Evolutionary conservation across 2,113 vertebrate species (phyloP), one percentile per base, ranked within the genome.

Genomic region (Psilopsiagon aurifrons): DNA sequence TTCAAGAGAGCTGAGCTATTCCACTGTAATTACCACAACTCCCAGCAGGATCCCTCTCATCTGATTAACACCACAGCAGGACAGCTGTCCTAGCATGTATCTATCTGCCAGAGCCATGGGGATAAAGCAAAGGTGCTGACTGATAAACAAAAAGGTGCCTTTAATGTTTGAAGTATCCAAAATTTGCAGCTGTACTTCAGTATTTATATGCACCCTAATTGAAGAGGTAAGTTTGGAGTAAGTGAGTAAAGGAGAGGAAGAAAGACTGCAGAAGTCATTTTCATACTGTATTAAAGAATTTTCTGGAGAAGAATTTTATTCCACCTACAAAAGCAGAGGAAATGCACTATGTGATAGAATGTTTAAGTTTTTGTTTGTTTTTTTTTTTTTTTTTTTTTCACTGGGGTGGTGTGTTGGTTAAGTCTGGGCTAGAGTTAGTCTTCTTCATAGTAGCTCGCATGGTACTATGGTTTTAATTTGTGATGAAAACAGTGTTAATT

Each of bases 21-120:
- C 94, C 75, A 82, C 51, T 95, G 88, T 95, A 97, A 97, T 97
- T 97, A 96, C 94, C 66, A 96, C 92, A 95, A 82, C 75, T 97
- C 95, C 84, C 97, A 98, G 95, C 94, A 97, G 94, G 78, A 51
- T 84, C 24, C 79, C 91, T 86, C 87, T 93, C 88, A 44, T 96
- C 87, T 97, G 96, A 97, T 98, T 98, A 97, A 95, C 78, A 95
- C 55, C 84, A 79, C 95, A 97, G 91, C 90, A 91, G 93, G 90
- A 68, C 31, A 69, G 57, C 47, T 86, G 49, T 90, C 93, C 64
- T 71, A 82, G 18, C n/a, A 68, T 63, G 37, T 19, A 79, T 93
- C 74, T 89, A 22, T 96, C 91, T 97, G 87, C 80, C 63, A 91
- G 49, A 70, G 86, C 92, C 93, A 68, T 9, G 17, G 66, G 77